Evolutionary conservation across 2,888 invertebrate species (phyloP).

Genomic region (Scrobipalpa costella): DNA sequence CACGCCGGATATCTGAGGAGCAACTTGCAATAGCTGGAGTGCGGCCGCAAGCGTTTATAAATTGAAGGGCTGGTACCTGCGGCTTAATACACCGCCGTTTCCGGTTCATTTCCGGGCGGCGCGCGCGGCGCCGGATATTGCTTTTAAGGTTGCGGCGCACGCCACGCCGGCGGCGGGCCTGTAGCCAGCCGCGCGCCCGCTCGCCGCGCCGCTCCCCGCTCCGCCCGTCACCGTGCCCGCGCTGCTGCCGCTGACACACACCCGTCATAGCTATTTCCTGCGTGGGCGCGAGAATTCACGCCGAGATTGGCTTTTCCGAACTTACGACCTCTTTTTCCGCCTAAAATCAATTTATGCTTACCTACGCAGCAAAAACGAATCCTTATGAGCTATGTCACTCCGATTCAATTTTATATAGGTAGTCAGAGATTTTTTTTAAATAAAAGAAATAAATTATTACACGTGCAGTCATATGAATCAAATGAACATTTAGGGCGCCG

Average conservation of each 20-base stretch:
- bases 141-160: conserved; percentile 80
- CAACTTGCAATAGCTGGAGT: conserved; percentile 55
- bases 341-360: conserved; percentile 6
- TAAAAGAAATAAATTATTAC: conserved; percentile 5
- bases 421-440: not conserved
- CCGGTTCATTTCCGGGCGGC: conserved; percentile 81
- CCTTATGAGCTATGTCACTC: no score
- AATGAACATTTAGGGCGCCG: conserved; percentile 3
- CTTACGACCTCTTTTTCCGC: conserved; percentile 2
- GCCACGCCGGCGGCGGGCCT: conserved; percentile 52
- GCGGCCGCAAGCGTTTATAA: conserved; percentile 77
- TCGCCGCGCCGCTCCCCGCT: conserved; percentile 43
- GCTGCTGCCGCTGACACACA: conserved; percentile 19
- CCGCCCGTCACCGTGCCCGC: conserved; percentile 36
- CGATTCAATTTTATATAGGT: not conserved
- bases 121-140: conserved; percentile 81
- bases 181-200: conserved; percentile 42
- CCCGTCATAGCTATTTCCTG: conserved; percentile 10
- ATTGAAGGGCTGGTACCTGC: conserved; percentile 81
- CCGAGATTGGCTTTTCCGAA: conserved; percentile 13
- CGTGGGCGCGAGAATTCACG: conserved; percentile 10
- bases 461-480: not conserved
- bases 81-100: conserved; percentile 82
- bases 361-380: not conserved
- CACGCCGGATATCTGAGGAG: conserved; percentile 62